Base-by-base conservation (phyloP, 2,888 invertebrate genomes). In the Oxycera nigricornis region DNA sequence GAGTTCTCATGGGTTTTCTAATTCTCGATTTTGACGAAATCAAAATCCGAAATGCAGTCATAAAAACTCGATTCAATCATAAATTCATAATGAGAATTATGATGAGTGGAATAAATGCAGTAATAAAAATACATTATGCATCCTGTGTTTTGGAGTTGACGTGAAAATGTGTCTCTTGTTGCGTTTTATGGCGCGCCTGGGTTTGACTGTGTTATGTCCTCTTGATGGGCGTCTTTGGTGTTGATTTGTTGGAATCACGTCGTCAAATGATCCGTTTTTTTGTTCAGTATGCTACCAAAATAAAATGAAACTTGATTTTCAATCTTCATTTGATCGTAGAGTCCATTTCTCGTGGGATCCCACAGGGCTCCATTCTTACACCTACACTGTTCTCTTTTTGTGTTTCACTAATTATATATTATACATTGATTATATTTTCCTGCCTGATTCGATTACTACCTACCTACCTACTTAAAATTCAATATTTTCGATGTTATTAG, bases 41-140 rank as follows among this genome's bases (percentile, higher is more conserved):
- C 11, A 46, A 11, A 46, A 46, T n/a, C n/a, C n/a, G n/a, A 7
- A 46, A 46, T n/a, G 17, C 14, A 46, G 3, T 46, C n/a, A n/a
- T 35, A 35, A 46, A 46, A 46, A 14, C 59, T 59, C 26, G 6
- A 28, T 24, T 28, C 26, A 59, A 59, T 59, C 30, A 59, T 59
- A 59, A 59, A 59, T 59, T 59, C 59, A 59, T 59, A 59, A 28
- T n/a, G 4, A 22, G 57, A 57, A 57, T 22, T 57, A 57, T 57
- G 57, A 57, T 22, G 20, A 59, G 11, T n/a, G 17, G 46, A n/a
- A 14, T 46, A 46, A 14, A 7, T 46, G 46, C 14, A 46, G 6
- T 46, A 7, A 7, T 46, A 14, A 28, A 59, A 59, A 59, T 59
- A 14, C 59, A 59, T 28, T 28, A 24, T 1, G n/a, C 59, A 30